phyloP scores from a whole-genome alignment of 2,113 vertebrate genomes.

The Galbula dea region DNA sequence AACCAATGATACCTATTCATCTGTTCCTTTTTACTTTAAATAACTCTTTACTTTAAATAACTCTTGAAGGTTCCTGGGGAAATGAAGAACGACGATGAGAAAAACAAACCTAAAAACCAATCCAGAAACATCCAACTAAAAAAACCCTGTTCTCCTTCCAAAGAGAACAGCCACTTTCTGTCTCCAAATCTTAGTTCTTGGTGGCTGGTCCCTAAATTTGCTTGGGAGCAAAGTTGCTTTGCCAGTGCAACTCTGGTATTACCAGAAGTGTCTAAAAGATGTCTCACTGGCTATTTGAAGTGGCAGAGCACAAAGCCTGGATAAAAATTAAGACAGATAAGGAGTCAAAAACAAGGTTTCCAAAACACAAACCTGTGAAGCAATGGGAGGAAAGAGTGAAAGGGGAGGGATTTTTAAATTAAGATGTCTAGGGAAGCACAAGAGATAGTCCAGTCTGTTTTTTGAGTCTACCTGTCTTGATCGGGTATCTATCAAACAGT shows the following conservation, averaged over 20 bases:
- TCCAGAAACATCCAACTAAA: not conserved
- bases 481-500: not conserved
- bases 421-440: not conserved
- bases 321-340: not conserved
- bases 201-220: not conserved
- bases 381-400: not conserved
- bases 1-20: not conserved
- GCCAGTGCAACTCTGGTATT: not conserved
- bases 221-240: not conserved
- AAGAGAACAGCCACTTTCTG: not conserved
- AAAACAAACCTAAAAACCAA: not conserved
- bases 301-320: not conserved
- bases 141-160: not conserved
- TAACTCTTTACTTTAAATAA: not conserved
- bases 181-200: not conserved
- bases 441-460: not conserved
- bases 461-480: not conserved
- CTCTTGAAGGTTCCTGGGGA: not conserved
- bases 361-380: not conserved
- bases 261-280: not conserved
- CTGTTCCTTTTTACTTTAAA: not conserved
- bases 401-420: not conserved
- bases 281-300: not conserved
- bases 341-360: not conserved
- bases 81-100: not conserved